Percentiles rank a stretch among this genome's conserved stretches.
Conservation (phyloP, 2,888 invertebrate genomes). For the Agrotis exclamationis region DNA sequence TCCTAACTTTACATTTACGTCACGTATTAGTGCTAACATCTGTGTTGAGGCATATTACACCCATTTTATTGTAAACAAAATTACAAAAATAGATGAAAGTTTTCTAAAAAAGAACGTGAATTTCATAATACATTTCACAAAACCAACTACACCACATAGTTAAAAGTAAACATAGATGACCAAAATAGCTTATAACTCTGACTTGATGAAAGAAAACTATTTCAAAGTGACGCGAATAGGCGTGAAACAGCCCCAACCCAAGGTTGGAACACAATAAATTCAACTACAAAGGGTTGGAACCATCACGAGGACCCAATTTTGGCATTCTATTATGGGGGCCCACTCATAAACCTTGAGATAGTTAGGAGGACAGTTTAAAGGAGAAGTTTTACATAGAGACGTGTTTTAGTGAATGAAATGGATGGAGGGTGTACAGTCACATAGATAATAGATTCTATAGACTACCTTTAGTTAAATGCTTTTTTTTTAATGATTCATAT, state of each 20-base stretch:
- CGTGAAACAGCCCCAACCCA: constrained; percentile 17
- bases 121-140: neutral
- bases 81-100: neutral
- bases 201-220: constrained; percentile 35
- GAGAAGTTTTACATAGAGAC: constrained; percentile 27
- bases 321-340: constrained; percentile 56
- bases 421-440: neutral
- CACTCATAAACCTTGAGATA: constrained; percentile 52
- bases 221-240: constrained; percentile 18
- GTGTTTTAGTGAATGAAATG: neutral
- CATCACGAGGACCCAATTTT: constrained; percentile 53
- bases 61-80: neutral
- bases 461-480: too few species aligned
- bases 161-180: neutral
- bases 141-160: neutral
- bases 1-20: too few species aligned
- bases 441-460: too few species aligned
- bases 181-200: constrained; percentile 3
- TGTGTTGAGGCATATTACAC: neutral
- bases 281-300: constrained; percentile 45
- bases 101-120: neutral
- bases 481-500: too few species aligned
- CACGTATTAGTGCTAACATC: too few species aligned
- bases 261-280: constrained; percentile 52
- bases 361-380: constrained; percentile 37